Evolutionary conservation across 1,140 invertebrate genomes (phyloP).

Genomic region (Bombus waltoni): DNA sequence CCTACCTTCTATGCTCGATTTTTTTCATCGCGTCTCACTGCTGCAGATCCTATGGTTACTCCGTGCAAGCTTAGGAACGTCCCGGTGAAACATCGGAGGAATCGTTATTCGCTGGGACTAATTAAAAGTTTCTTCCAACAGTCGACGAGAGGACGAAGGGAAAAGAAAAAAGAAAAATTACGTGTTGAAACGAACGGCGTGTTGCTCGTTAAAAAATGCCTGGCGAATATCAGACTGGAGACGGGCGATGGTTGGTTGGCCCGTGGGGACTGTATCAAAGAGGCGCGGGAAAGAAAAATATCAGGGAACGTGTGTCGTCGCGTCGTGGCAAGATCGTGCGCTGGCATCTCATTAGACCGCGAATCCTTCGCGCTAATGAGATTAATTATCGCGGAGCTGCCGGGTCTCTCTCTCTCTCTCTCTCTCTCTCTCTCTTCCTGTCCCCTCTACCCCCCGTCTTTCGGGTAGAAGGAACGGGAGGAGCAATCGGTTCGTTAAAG

Average conservation of each 20-base stretch:
- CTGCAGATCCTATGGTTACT: neutral
- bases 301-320: slow-evolving; percentile 41
- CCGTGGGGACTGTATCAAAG: slow-evolving; percentile 29
- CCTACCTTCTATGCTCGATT: neutral
- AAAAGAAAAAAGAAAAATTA: neutral
- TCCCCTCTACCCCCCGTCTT: neutral
- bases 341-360: slow-evolving; percentile 55
- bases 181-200: slow-evolving; percentile 11
- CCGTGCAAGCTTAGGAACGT: neutral
- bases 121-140: slow-evolving; percentile 33
- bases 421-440: neutral
- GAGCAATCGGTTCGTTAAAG: neutral
- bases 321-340: slow-evolving; percentile 51
- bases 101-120: slow-evolving; percentile 22
- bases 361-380: slow-evolving; percentile 57
- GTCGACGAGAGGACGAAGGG: neutral
- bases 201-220: slow-evolving; percentile 45
- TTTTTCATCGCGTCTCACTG: too few species aligned
- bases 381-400: slow-evolving; percentile 58
- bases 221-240: neutral
- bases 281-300: slow-evolving; percentile 41
- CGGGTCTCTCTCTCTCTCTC: neutral
- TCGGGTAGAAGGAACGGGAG: neutral
- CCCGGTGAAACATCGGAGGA: neutral
- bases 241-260: neutral